Evolutionary conservation across 1,140 invertebrate genomes (phyloP), one percentile per base, ranked within the genome.

Genomic region (Philotrypesis tridentata): DNA sequence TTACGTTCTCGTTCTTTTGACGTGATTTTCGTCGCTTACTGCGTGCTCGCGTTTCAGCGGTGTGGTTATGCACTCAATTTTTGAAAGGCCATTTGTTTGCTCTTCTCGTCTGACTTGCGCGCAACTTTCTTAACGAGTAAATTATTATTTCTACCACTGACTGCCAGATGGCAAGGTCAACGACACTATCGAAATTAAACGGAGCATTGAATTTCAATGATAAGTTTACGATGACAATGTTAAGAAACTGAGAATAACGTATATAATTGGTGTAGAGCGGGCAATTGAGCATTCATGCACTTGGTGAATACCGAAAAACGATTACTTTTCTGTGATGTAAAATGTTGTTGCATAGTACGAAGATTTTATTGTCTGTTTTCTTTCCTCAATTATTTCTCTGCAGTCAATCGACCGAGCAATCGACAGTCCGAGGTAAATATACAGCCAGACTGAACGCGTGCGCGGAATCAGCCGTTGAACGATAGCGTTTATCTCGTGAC

Each of bases 401-500:
- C 37, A 74, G 61, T 33, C 33, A 68, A 37, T 37, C 33, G 33
- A 37, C 33, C n/a, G n/a, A n/a, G n/a, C n/a, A n/a, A 43, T 72
- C 71, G 79, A 17, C 60, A 25, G 40, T 5, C 12, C 31, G 23
- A 40, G 29, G 31, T 75, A 76, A 75, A 81, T 27, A 81, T 63
- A 60, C 31, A 29, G 67, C 68, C 31, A 70, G 55, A 72, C 8
- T 55, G 48, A 37, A 71, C 23, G 71, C 21, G 9, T 2, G 2
- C 8, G 60, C 61, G 23, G 17, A 25, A 40, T 63, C 75, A 77
- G 43, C 55, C 72, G 80, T 61, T 60, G 29, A 31, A 37, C 65
- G 73, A 82, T 77, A 82, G 65, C 48, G 73, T 63, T 82, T 77
- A 77, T 77, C 74, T 82, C 55, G 48, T 82, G 55, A 60, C 61